Conservation (phyloP, 2,797 vertebrate species). For the Rhynchonycteris naso region DNA sequence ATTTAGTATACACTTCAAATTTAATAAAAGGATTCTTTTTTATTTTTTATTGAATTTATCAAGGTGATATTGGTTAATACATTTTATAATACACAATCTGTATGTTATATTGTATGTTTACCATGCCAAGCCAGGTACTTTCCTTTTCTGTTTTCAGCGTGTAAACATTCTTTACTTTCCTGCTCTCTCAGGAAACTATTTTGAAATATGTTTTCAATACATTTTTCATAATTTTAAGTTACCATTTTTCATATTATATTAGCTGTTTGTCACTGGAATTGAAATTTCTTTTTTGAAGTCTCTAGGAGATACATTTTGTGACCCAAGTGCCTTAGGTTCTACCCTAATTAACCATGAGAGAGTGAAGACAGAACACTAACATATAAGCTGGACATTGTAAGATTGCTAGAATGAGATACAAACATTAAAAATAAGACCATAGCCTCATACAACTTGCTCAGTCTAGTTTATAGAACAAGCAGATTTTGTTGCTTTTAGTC, state of each 20-base stretch:
- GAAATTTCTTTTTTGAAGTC: neutral
- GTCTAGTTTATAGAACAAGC: neutral
- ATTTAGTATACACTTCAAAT: neutral
- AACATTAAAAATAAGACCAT: neutral
- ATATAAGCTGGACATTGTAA: neutral
- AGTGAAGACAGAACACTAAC: neutral
- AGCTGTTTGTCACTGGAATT: neutral
- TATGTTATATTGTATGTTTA: neutral
- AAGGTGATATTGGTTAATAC: too few species aligned
- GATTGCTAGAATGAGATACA: neutral
- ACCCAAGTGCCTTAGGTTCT: neutral
- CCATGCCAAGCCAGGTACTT: neutral
- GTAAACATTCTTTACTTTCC: conserved; percentile 33
- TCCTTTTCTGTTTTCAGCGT: conserved; percentile 33
- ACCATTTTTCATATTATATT: neutral
- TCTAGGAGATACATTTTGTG: neutral
- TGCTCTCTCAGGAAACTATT: neutral
- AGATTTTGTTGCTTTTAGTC: neutral
- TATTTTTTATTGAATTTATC: neutral
- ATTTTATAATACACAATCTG: neutral
- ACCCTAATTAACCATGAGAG: neutral
- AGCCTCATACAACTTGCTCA: neutral
- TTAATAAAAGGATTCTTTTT: neutral
- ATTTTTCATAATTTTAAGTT: neutral
- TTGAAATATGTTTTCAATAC: neutral